A percentile compares a stretch with the other conserved stretches of the same genome.
Conservation (phyloP, 1,140 invertebrate genomes). For the Apis cerana region DNA sequence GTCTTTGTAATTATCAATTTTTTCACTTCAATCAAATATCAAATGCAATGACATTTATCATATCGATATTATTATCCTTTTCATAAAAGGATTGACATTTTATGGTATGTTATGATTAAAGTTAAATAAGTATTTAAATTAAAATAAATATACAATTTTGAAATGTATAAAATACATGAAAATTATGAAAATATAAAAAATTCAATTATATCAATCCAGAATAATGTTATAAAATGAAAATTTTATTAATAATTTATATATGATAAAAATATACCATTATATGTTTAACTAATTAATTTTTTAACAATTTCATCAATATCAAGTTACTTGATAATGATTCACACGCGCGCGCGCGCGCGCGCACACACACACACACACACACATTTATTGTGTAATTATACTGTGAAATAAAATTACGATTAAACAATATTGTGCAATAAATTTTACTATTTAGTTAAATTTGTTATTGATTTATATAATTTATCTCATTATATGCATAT, state of each 20-base stretch:
- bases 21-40: slow-evolving; percentile 43
- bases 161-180: slow-evolving; percentile 1
- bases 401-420: slow-evolving; percentile 5
- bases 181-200: neutral
- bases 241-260: slow-evolving; percentile 32
- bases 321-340: slow-evolving; percentile 45
- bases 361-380: slow-evolving; percentile 20
- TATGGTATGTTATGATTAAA: slow-evolving; percentile 5
- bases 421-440: neutral
- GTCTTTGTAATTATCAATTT: slow-evolving; percentile 34
- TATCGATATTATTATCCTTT: slow-evolving; percentile 40
- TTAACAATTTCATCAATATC: slow-evolving; percentile 31
- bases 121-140: slow-evolving; percentile 10
- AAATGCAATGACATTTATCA: slow-evolving; percentile 32
- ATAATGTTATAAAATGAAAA: slow-evolving; percentile 30
- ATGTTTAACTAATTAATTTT: slow-evolving; percentile 59
- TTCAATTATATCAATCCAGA: slow-evolving; percentile 3
- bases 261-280: slow-evolving; percentile 30
- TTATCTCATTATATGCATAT: slow-evolving; percentile 39
- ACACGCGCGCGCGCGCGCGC: slow-evolving; percentile 28
- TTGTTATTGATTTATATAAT: slow-evolving; percentile 50
- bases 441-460: slow-evolving; percentile 15
- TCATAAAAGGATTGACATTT: slow-evolving; percentile 19
- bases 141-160: slow-evolving; percentile 1
- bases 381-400: neutral